Percentiles rank a stretch among this genome's conserved stretches.
phyloP scores from a whole-genome alignment of 2,888 invertebrate species.

The Elmis aenea region DNA sequence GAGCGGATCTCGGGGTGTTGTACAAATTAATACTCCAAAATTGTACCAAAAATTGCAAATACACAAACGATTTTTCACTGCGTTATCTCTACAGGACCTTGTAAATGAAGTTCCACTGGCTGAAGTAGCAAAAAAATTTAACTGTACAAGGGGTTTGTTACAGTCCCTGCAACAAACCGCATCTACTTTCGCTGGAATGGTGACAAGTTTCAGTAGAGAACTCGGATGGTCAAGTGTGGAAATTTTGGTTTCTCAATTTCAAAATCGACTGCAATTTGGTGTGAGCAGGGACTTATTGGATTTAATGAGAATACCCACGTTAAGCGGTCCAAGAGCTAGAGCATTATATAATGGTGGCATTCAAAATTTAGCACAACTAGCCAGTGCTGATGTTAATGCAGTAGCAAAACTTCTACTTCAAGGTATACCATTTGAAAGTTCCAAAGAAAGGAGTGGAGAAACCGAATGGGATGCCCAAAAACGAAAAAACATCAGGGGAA shows the following conservation, averaged over 20 bases:
- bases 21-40: slow-evolving; percentile 53
- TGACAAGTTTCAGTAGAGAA: slow-evolving; percentile 90
- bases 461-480: slow-evolving; percentile 59
- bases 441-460: slow-evolving; percentile 68
- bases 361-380: slow-evolving; percentile 71
- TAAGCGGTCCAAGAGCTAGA: slow-evolving; percentile 82
- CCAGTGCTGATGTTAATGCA: slow-evolving; percentile 61
- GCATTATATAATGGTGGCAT: slow-evolving; percentile 77
- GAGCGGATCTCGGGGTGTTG: slow-evolving; percentile 64
- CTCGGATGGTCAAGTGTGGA: slow-evolving; percentile 91
- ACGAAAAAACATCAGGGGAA: slow-evolving; percentile 62
- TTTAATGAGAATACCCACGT: slow-evolving; percentile 74
- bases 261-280: slow-evolving; percentile 90
- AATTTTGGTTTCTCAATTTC: slow-evolving; percentile 85
- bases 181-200: slow-evolving; percentile 95
- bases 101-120: slow-evolving; percentile 83
- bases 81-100: slow-evolving; percentile 87
- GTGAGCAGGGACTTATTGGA: slow-evolving; percentile 89
- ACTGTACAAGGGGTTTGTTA: slow-evolving; percentile 81
- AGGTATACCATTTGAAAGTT: slow-evolving; percentile 80
- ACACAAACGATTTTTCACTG: slow-evolving; percentile 80
- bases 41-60: slow-evolving; percentile 52
- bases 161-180: slow-evolving; percentile 93
- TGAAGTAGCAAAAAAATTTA: slow-evolving; percentile 77
- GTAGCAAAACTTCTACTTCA: slow-evolving; percentile 75